These are phyloP conservation scores for Plebejus argus DNA, from an alignment of 2,888 invertebrate genomes.

Conservation along the genomic window DNA sequence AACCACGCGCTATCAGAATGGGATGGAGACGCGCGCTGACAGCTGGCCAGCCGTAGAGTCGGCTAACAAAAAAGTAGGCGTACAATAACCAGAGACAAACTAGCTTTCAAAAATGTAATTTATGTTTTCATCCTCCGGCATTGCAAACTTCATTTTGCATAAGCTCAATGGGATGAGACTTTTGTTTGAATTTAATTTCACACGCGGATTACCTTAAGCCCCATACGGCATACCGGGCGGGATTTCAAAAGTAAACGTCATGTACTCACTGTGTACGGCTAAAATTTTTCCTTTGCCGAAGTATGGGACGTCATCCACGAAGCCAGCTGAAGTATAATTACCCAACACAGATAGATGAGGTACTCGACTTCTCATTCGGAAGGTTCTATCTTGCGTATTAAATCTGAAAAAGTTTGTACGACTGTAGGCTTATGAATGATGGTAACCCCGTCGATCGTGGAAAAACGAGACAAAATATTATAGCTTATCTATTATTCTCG, in stretches of 20 bases:
- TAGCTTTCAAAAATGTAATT: too few species aligned
- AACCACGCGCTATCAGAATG: too few species aligned
- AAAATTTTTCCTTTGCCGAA: constrained; percentile 10
- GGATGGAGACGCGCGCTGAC: too few species aligned
- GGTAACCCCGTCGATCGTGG: too few species aligned
- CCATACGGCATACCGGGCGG: neutral
- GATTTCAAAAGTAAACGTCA: neutral
- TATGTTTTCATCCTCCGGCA: neutral
- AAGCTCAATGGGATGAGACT: constrained; percentile 12
- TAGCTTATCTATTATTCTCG: too few species aligned
- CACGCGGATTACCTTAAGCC: constrained; percentile 5
- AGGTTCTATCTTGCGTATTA: neutral
- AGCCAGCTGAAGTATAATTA: neutral
- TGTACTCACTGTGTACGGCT: constrained; percentile 1
- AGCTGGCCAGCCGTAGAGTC: too few species aligned
- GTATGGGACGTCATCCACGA: neutral
- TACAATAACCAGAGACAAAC: too few species aligned
- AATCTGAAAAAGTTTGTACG: neutral
- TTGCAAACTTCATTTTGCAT: constrained; percentile 6
- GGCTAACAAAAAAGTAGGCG: too few species aligned
- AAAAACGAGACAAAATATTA: too few species aligned
- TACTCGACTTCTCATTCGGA: constrained; percentile 1
- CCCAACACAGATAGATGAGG: neutral
- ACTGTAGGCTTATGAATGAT: too few species aligned
- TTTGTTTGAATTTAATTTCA: constrained; percentile 14